These are phyloP conservation scores for Oryzias woworae DNA, from an alignment of 2,113 vertebrate species.

Conservation along the genomic window DNA sequence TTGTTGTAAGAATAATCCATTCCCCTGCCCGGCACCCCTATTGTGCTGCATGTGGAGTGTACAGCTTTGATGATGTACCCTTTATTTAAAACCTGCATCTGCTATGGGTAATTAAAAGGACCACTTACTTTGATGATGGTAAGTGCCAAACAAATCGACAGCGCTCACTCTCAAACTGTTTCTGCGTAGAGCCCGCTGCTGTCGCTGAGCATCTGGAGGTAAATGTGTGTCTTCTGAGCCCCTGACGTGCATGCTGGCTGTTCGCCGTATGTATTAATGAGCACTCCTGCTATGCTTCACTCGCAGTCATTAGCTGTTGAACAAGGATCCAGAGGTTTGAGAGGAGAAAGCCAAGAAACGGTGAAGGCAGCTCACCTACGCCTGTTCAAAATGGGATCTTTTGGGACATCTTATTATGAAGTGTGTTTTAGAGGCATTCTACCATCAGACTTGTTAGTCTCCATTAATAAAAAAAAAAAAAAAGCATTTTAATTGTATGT, in stretches of 20 bases:
- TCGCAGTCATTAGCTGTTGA: conserved; percentile 20
- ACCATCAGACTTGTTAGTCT: too few relatives aligned
- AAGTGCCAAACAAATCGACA: conserved; percentile 54
- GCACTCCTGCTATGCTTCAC: conserved; percentile 3
- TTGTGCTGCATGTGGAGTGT: conserved; percentile 62
- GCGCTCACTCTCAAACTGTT: conserved; percentile 47
- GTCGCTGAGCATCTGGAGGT: conserved; percentile 5
- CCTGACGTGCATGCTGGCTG: conserved; percentile 5
- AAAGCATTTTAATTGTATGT: too few relatives aligned
- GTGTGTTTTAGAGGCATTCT: too few relatives aligned
- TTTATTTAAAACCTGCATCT: conserved; percentile 80
- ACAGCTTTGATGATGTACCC: conserved; percentile 71
- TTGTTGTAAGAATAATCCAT: conserved; percentile 38
- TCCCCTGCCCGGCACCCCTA: conserved; percentile 39
- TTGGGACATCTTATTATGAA: too few relatives aligned
- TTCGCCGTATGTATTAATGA: conserved; percentile 14
- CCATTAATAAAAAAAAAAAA: too few relatives aligned
- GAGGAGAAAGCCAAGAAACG: background rate
- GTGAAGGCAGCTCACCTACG: background rate
- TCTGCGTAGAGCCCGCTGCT: conserved; percentile 15
- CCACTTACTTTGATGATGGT: conserved; percentile 76
- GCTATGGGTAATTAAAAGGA: conserved; percentile 78
- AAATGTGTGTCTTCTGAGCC: conserved; percentile 8
- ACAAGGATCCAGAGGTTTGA: background rate
- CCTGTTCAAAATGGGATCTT: too few relatives aligned